phyloP scores from a whole-genome alignment of 2,113 vertebrate genomes.

The Aphelocoma coerulescens region DNA sequence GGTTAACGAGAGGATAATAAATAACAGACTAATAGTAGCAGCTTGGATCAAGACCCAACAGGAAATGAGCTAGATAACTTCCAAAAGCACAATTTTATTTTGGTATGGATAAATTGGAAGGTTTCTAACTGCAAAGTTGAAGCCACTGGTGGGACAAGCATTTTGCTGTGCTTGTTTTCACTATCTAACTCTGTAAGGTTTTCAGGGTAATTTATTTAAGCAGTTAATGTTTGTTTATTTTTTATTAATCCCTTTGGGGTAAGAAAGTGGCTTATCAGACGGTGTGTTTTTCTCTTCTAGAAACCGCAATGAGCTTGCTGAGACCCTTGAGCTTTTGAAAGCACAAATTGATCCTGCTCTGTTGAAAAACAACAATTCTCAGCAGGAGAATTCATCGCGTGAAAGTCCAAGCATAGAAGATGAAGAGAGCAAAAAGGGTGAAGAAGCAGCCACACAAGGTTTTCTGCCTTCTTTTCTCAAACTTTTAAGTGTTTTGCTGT shows the following conservation, averaged over 20 bases:
- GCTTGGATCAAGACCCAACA: not conserved
- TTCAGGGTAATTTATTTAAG: not conserved
- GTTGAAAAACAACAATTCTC: constrained; percentile 75
- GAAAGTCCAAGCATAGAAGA: constrained; percentile 78
- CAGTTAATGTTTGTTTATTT: not conserved
- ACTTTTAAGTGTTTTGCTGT: not conserved
- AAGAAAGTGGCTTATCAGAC: not conserved
- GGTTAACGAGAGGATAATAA: not conserved
- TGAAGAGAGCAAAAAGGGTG: constrained; percentile 74
- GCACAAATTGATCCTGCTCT: constrained; percentile 86
- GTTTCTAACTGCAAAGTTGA: not conserved
- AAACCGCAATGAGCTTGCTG: constrained; percentile 90
- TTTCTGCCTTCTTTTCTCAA: constrained; percentile 52
- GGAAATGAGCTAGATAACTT: not conserved
- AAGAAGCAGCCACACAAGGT: constrained; percentile 73
- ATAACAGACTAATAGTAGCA: not conserved
- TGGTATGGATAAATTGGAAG: not conserved
- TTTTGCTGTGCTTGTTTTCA: not conserved
- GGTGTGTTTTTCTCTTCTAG: constrained; percentile 63
- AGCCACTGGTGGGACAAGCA: not conserved
- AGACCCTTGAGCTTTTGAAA: constrained; percentile 92
- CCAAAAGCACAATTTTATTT: not conserved
- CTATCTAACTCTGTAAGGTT: not conserved
- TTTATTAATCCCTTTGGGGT: not conserved
- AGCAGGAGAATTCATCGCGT: constrained; percentile 71